Percentiles rank a stretch among this genome's conserved stretches.
Conservation (phyloP, 2,797 vertebrate species). For the Artibeus jamaicensis region DNA sequence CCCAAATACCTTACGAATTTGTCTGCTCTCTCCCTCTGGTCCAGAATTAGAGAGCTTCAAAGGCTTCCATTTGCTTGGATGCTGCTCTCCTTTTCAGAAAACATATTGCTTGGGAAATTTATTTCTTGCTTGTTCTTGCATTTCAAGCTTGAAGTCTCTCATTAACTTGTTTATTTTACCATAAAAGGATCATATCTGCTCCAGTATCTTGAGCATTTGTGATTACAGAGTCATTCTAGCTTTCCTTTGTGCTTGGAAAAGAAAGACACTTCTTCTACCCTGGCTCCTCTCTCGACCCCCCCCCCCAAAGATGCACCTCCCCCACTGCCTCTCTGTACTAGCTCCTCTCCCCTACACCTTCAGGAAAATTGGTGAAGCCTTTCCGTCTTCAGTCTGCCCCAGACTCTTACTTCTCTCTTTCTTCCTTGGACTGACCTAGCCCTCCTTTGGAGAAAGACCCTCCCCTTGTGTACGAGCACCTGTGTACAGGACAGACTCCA, state of each 20-base stretch:
- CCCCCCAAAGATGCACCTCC: background rate
- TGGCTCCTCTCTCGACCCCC: background rate
- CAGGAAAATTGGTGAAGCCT: background rate
- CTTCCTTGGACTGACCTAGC: background rate
- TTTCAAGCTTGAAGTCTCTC: conserved; percentile 1
- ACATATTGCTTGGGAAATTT: background rate
- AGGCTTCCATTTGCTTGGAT: background rate
- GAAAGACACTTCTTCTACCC: background rate
- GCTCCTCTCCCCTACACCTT: background rate
- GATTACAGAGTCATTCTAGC: background rate
- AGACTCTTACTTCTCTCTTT: background rate
- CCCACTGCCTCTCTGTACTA: background rate
- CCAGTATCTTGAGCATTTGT: background rate
- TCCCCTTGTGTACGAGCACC: background rate
- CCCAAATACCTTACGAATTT: background rate
- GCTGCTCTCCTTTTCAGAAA: background rate
- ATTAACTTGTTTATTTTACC: background rate
- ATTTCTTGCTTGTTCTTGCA: background rate
- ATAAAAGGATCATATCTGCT: background rate
- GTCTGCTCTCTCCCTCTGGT: background rate
- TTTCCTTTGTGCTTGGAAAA: background rate
- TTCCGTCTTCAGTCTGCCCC: background rate
- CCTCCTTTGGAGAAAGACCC: background rate
- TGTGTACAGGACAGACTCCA: background rate
- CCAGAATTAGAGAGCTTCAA: background rate